phyloP scores from a whole-genome alignment of 2,113 vertebrate genomes.

The Odocoileus hemionus region DNA sequence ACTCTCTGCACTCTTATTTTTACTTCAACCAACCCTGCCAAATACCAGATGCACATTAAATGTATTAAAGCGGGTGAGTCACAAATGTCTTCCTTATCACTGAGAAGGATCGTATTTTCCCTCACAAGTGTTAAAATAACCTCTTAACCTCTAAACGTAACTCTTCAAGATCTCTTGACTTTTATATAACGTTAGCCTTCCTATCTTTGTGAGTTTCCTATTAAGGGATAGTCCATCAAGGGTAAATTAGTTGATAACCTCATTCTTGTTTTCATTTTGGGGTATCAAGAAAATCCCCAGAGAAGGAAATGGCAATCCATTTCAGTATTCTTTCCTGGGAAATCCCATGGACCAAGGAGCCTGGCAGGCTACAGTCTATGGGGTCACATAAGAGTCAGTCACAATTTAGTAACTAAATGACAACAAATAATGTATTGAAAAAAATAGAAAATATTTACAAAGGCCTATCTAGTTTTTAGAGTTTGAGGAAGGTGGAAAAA shows the following conservation, averaged over 20 bases:
- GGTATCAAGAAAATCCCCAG: neutral
- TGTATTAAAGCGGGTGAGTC: constrained; percentile 56
- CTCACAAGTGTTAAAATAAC: constrained; percentile 38
- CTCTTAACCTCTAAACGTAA: constrained; percentile 14
- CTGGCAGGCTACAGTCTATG: neutral
- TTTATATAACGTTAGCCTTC: neutral
- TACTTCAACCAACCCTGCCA: constrained; percentile 24
- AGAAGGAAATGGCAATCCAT: neutral
- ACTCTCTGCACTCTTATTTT: constrained; percentile 55
- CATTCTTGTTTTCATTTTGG: neutral
- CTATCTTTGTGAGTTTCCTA: neutral
- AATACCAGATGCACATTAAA: constrained; percentile 52
- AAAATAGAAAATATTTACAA: neutral
- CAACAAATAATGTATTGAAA: neutral
- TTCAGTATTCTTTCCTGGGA: neutral
- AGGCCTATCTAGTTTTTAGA: neutral
- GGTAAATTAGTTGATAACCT: neutral
- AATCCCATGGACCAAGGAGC: neutral
- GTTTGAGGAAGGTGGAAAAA: neutral
- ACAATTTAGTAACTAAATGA: neutral
- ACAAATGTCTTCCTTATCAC: constrained; percentile 52
- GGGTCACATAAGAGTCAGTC: neutral
- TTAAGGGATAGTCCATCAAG: neutral
- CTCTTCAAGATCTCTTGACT: neutral
- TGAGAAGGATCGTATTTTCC: neutral